Evolutionary conservation across 2,113 vertebrate species (phyloP).

Genomic region (Corythoichthys intestinalis): DNA sequence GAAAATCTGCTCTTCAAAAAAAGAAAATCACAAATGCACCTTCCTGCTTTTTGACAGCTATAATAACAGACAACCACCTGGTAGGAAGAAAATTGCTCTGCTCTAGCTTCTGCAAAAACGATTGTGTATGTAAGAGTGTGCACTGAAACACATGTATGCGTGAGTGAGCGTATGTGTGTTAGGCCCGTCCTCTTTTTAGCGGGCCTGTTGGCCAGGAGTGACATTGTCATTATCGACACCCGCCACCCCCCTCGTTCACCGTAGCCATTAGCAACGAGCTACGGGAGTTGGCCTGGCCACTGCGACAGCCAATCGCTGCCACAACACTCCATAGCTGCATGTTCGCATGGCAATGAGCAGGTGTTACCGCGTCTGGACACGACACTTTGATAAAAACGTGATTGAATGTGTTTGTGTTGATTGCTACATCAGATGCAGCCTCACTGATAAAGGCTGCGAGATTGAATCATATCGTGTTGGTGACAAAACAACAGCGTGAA

Average conservation of each 20-base stretch:
- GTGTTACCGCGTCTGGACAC: conserved; percentile 35
- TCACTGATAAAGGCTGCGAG: conserved; percentile 34
- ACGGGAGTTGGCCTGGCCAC: conserved; percentile 58
- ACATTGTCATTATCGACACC: conserved; percentile 69
- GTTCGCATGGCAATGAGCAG: conserved; percentile 69
- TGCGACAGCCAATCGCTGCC: conserved; percentile 67
- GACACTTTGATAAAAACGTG: background rate
- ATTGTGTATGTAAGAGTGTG: conserved; percentile 14
- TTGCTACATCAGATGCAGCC: conserved; percentile 51
- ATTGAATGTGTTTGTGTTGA: conserved; percentile 44
- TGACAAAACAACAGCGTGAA: background rate
- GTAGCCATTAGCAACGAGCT: conserved; percentile 76
- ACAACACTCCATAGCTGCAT: conserved; percentile 62
- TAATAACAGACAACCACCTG: conserved; percentile 47
- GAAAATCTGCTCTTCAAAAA: conserved; percentile 27
- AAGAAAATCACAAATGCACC: conserved; percentile 20
- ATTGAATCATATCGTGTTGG: conserved; percentile 9
- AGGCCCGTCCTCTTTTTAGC: conserved; percentile 42
- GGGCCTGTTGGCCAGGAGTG: conserved; percentile 59
- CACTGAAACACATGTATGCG: conserved; percentile 23
- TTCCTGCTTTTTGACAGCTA: conserved; percentile 43
- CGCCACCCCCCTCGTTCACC: conserved; percentile 50
- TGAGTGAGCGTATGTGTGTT: conserved; percentile 23
- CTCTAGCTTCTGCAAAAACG: conserved; percentile 30
- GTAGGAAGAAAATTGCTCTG: conserved; percentile 50